phyloP scores from a whole-genome alignment of 2,113 vertebrate genomes.

The Lasiurus cinereus region DNA sequence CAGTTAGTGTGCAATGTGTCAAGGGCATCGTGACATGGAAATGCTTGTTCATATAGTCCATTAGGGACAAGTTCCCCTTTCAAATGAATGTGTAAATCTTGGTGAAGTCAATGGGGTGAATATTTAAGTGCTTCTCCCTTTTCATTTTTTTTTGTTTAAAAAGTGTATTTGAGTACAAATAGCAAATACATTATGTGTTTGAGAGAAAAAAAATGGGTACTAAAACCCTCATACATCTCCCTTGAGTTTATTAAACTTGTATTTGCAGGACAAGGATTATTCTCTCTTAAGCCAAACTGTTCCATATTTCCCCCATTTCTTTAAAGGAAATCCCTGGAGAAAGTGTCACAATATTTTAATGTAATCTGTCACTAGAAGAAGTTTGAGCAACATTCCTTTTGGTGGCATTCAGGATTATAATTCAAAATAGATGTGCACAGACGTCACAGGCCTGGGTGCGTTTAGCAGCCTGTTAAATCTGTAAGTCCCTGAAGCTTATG shows the following conservation, averaged over 20 bases:
- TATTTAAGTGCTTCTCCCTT: slow-evolving; percentile 18
- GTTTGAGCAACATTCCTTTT: not conserved
- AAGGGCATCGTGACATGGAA: slow-evolving; percentile 78
- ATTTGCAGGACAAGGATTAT: not conserved
- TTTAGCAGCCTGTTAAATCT: slow-evolving; percentile 27
- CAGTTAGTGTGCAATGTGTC: not conserved
- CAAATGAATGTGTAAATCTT: slow-evolving; percentile 39
- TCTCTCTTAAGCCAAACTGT: not conserved
- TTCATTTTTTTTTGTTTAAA: not conserved
- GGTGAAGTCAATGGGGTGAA: slow-evolving; percentile 38
- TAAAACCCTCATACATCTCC: not conserved
- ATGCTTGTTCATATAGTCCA: slow-evolving; percentile 66
- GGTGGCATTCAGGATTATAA: slow-evolving; percentile 54
- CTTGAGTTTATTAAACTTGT: not conserved
- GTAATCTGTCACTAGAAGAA: slow-evolving; percentile 41
- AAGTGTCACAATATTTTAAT: slow-evolving; percentile 28
- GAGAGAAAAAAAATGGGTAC: not conserved
- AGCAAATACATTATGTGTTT: not conserved
- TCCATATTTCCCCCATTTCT: not conserved
- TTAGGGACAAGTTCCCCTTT: slow-evolving; percentile 71
- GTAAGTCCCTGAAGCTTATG: not conserved
- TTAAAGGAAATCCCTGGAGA: slow-evolving; percentile 69
- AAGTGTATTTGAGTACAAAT: slow-evolving; percentile 41
- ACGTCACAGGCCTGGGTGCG: not conserved
- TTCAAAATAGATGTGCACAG: slow-evolving; percentile 63